These are phyloP conservation scores for Arizona elegans DNA, from an alignment of 2,113 vertebrate genomes.

Conservation along the genomic window DNA sequence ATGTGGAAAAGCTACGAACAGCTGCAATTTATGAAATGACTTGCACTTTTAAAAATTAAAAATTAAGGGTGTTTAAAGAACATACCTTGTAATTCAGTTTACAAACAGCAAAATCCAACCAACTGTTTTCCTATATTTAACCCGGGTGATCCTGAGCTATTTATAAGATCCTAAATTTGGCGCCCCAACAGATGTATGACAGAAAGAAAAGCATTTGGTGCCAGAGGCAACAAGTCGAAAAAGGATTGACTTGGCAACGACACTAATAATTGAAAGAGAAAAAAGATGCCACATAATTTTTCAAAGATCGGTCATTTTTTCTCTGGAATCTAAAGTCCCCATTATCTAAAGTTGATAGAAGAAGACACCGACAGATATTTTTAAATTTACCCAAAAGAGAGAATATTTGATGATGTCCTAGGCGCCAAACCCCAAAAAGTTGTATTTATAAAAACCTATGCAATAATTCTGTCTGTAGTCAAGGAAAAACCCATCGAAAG, in stretches of 20 bases:
- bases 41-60: conserved; percentile 21
- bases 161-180: conserved; percentile 74
- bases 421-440: not conserved
- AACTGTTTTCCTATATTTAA: conserved; percentile 53
- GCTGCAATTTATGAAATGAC: not conserved
- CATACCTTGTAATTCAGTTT: conserved; percentile 64
- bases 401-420: not conserved
- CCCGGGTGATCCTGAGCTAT: conserved; percentile 61
- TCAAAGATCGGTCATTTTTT: not conserved
- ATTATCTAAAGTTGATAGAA: not conserved
- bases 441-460: not conserved
- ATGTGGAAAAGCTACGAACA: conserved; percentile 12
- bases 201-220: conserved; percentile 45
- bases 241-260: conserved; percentile 35
- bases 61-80: conserved; percentile 4
- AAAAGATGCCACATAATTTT: not conserved
- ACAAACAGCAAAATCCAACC: conserved; percentile 38
- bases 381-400: not conserved
- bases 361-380: too few species aligned
- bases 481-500: too few species aligned
- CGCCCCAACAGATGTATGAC: conserved; percentile 64
- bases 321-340: not conserved
- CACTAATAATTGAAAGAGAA: conserved; percentile 25
- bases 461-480: not conserved
- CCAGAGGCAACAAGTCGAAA: conserved; percentile 31